phyloP scores from a whole-genome alignment of 2,113 vertebrate species.

The Condylura cristata region DNA sequence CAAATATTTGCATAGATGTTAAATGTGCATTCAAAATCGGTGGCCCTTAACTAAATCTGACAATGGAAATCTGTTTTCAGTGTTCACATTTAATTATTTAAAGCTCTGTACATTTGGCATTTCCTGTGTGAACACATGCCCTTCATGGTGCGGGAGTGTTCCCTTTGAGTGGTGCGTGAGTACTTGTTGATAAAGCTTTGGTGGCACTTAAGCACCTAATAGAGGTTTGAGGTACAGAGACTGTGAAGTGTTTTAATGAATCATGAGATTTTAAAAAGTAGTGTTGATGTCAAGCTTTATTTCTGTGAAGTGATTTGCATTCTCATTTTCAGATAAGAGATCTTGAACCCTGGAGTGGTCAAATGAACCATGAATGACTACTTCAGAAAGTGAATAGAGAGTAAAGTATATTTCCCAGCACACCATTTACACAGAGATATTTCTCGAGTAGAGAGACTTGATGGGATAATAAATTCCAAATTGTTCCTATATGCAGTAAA shows the following conservation, averaged over 20 bases:
- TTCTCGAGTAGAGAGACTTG: constrained; percentile 40
- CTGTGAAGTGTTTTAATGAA: constrained; percentile 77
- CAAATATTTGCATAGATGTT: constrained; percentile 28
- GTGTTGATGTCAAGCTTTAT: constrained; percentile 44
- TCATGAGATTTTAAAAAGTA: constrained; percentile 67
- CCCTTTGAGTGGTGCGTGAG: constrained; percentile 33
- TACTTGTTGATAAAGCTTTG: constrained; percentile 54
- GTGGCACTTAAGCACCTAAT: constrained; percentile 67
- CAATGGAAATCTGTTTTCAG: constrained; percentile 45
- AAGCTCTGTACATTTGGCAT: constrained; percentile 52
- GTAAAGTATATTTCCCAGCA: constrained; percentile 50
- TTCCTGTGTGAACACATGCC: not conserved
- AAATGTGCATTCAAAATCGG: constrained; percentile 53
- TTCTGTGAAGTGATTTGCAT: constrained; percentile 69
- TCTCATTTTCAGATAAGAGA: constrained; percentile 74
- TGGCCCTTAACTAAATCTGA: constrained; percentile 39
- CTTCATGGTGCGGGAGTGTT: not conserved
- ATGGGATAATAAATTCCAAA: not conserved
- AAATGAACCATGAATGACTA: constrained; percentile 70
- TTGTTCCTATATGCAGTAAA: not conserved
- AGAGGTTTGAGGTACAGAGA: constrained; percentile 47
- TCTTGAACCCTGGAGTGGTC: constrained; percentile 72
- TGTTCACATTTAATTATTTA: constrained; percentile 41
- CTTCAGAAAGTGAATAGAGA: constrained; percentile 64
- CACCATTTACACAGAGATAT: constrained; percentile 50